These are phyloP conservation scores for Xiphias gladius DNA, from an alignment of 2,113 vertebrate genomes.

Conservation along the genomic window DNA sequence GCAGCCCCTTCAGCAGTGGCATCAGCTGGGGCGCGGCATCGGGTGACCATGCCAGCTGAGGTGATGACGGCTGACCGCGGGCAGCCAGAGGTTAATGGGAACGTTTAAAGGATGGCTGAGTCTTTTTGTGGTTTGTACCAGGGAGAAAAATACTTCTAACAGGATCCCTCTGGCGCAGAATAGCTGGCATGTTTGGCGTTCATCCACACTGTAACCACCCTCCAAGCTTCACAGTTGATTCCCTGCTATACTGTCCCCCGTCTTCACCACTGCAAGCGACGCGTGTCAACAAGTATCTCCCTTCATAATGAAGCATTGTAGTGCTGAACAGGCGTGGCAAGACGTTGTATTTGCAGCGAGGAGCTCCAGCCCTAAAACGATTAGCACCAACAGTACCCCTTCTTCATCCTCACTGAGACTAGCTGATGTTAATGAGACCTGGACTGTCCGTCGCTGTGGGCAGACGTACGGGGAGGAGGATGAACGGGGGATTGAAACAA, in stretches of 20 bases:
- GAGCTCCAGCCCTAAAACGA: conserved; percentile 43
- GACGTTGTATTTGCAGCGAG: not conserved
- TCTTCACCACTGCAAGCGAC: not conserved
- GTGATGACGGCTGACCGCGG: conserved; percentile 73
- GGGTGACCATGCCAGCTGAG: conserved; percentile 66
- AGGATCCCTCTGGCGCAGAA: conserved; percentile 29
- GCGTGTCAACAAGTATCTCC: conserved; percentile 55
- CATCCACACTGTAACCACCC: conserved; percentile 8
- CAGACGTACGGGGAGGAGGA: not conserved
- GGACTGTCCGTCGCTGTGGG: conserved; percentile 59
- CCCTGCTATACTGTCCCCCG: not conserved
- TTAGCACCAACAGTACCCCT: conserved; percentile 42
- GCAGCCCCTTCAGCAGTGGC: conserved; percentile 69
- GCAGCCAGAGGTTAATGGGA: conserved; percentile 78
- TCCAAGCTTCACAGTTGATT: not conserved
- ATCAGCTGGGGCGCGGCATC: conserved; percentile 63
- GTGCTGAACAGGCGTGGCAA: not conserved
- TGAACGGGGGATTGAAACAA: not conserved
- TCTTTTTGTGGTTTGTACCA: conserved; percentile 58
- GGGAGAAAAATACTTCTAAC: conserved; percentile 3
- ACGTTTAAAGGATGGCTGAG: conserved; percentile 73
- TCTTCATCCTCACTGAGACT: not conserved
- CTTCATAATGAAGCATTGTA: not conserved
- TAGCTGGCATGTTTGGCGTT: conserved; percentile 34
- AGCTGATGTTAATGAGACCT: conserved; percentile 61